Base-by-base conservation (phyloP, 2,113 vertebrate species). In the Chloropsis cyanopogon region DNA sequence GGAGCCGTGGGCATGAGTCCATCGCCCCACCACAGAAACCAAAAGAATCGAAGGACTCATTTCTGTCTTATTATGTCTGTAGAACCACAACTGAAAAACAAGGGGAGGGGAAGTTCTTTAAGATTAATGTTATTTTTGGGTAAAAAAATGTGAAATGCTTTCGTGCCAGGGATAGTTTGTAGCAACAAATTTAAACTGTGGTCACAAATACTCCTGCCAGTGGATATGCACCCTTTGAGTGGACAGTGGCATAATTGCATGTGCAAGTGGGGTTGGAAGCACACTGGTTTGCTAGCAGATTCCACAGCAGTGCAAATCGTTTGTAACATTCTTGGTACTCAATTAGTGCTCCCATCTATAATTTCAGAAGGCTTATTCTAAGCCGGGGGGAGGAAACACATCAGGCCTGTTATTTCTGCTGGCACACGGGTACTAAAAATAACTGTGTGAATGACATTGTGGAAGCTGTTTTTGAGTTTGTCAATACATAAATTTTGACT, bases 341-440 rank as follows among this genome's bases (percentile, higher is more conserved):
- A 63, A 5, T 88, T 88, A 88, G 64, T 44, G 49, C 39, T 92
- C 87, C 59, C 79, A 56, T 81, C 82, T 96, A 50, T 88, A 59
- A 94, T 94, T 96, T 96, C 79, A 86, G 92, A 80, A 93, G 50
- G 54, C 19, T 81, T 33, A 6, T 90, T 86, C 44, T 91, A 35
- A 84, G 21, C 28, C 1, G 1, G 20, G 19, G 39, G 61, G n/a
- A 23, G 28, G 59, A 20, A 63, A 80, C 29, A 60, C 71, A 92
- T 80, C 85, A 88, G 79, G 63, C 39, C 73, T 85, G 52, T 94
- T 94, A 93, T 80, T 95, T 95, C 92, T 95, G 71, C 88, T 92
- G 71, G 79, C 71, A 87, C 2, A 2, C 56, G 64, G 50, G n/a
- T 54, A 19, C 85, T 94, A 94, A 91, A 93, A 96, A 95, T 94